Base-by-base conservation (phyloP, 2,113 vertebrate genomes). In the Rhegmatorhina hoffmannsi region DNA sequence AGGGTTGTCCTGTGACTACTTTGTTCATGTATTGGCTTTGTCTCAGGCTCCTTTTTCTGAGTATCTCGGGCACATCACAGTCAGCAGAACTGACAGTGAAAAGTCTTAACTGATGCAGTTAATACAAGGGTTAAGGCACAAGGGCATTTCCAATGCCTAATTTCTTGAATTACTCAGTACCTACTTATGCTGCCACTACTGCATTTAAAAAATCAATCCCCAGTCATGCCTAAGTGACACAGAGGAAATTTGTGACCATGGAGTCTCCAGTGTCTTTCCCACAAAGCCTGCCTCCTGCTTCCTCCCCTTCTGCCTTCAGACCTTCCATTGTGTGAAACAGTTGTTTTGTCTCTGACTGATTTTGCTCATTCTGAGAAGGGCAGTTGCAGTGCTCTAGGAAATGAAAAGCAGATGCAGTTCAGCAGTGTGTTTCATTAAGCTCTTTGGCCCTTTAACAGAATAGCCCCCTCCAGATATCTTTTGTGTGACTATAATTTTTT, bases 141-240 rank as follows among this genome's bases (percentile, higher is more conserved):
- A 69, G 76, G 68, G 60, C 49, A n/a, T 73, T 90, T 94, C 79
- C 83, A 74, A 3, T 55, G 59, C 38, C 43, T 69, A 50, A 64
- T 90, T 92, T 89, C 79, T 95, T 83, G 78, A 7, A 78, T 94
- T 90, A 84, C 94, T 80, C 52, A 40, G 38, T 70, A 33, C 17
- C 15, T 49, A 58, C 38, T 96, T 95, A 60, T 33, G 13, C 38
- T 78, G 36, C 64, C 89, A 88, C 68, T 78, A 81, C 3, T 81
- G 34, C 86, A 89, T 95, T 93, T 91, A 93, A 95, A 95, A 96
- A 96, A 93, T 96, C 92, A 81, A 95, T 90, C 64, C 21, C 44
- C 3, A 49, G 2, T 64, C 59, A 25, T 33, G 49, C 29, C 36
- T 63, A 78, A 84, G 46, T 78, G 76, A 81, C 82, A 86, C 13